A percentile compares a stretch with the other conserved stretches of the same genome.
These are phyloP conservation scores for Chamaetylas fuelleborni DNA, from an alignment of 2,113 vertebrate genomes.

Conservation along the genomic window DNA sequence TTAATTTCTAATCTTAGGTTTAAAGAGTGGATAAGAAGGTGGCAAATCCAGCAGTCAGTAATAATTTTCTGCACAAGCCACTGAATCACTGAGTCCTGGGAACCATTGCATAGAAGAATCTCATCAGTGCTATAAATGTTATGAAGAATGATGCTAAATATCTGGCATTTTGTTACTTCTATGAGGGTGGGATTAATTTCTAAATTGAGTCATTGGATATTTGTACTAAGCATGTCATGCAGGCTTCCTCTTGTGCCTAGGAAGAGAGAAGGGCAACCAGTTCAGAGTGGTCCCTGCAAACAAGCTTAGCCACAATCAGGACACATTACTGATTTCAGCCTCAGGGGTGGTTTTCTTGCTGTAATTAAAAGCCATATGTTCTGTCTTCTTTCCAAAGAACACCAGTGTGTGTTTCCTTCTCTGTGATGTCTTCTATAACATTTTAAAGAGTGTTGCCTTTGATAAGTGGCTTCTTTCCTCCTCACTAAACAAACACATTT, in stretches of 20 bases:
- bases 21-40: background rate
- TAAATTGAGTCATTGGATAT: background rate
- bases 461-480: background rate
- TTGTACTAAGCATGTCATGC: background rate
- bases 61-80: background rate
- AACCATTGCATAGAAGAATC: background rate
- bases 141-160: background rate
- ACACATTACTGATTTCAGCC: background rate
- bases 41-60: background rate
- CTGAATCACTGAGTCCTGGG: background rate
- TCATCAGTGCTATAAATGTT: background rate
- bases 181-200: background rate
- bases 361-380: background rate
- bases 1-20: background rate
- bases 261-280: background rate
- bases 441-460: background rate
- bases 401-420: background rate
- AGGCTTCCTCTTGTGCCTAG: background rate
- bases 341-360: background rate
- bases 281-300: background rate
- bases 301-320: background rate
- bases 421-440: background rate
- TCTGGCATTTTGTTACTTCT: background rate
- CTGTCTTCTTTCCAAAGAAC: background rate
- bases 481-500: background rate